phyloP scores from a whole-genome alignment of 2,797 vertebrate species.

The Neomorphus geoffroyi region DNA sequence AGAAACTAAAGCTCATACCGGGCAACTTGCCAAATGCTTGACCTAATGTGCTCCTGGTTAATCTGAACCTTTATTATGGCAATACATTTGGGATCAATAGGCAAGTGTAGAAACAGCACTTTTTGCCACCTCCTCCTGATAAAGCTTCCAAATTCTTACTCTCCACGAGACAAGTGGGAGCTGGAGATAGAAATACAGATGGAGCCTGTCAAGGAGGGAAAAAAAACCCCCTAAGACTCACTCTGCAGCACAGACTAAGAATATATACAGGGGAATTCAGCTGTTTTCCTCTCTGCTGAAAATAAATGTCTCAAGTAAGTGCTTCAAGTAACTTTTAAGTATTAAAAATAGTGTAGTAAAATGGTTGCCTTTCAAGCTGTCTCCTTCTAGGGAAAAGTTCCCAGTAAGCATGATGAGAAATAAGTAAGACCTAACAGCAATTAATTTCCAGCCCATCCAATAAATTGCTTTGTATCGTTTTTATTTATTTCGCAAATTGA shows the following conservation, averaged over 20 bases:
- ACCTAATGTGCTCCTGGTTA: not conserved
- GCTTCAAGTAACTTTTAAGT: conserved; percentile 32
- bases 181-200: not conserved
- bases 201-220: not conserved
- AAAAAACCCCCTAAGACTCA: not conserved
- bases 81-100: not conserved
- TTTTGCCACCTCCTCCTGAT: not conserved
- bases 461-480: not conserved
- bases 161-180: not conserved
- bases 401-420: conserved; percentile 5
- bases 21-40: not conserved
- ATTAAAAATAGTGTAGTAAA: conserved; percentile 65
- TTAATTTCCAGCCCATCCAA: not conserved
- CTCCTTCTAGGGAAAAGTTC: conserved; percentile 53
- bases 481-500: not conserved
- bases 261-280: not conserved
- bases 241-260: not conserved
- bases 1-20: not conserved
- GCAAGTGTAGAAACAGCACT: not conserved
- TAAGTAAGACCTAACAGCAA: not conserved
- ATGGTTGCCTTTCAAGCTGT: conserved; percentile 6
- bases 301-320: conserved; percentile 30
- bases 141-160: not conserved
- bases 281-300: conserved; percentile 5
- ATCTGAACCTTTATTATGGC: not conserved